Evolutionary conservation across 1,140 invertebrate species (phyloP), one percentile per base, ranked within the genome.

Genomic region (Thalassaphorura encarpata): DNA sequence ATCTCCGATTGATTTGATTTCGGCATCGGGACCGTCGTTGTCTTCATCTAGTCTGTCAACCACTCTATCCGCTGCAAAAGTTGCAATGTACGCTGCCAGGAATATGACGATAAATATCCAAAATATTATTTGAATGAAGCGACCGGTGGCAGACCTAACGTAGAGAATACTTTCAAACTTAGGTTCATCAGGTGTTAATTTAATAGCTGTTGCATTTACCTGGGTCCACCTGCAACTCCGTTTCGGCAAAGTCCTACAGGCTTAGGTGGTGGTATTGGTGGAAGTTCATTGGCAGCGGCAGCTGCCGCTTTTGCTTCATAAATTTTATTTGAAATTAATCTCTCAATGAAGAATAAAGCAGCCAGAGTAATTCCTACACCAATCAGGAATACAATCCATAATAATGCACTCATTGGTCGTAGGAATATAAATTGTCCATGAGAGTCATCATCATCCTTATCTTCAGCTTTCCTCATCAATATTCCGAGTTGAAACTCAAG

Each of bases 91-190:
- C 16, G 93, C 97, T 40, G 92, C 96, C 55, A 97, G 92, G 54
- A 98, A 79, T 67, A 98, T 97, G 21, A 98, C 77, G 0, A 94
- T 96, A 72, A 98, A 99, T 73, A 97, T 97, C 94, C 95, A 98
- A 93, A 95, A 98, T 0, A 94, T 89, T 45, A 89, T 87, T 2
- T 91, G 91, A 0, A 96, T 89, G 65, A 98, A 90, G 28, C 95
- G 77, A 2, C 94, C 94, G 0, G 89, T 18, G 26, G 16, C 23
- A 18, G 40, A 33, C 23, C 48, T 51, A 18, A 11, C 5, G 6
- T 27, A 51, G n/a, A 47, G 4, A 47, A 43, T 8, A 21, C 6
- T n/a, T n/a, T 19, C 13, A 43, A 43, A 43, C 21, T 43, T 43
- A 11, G 18, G 21, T 15, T 15, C 6, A 15, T 43, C 21, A 19